A percentile compares a stretch with the other conserved stretches of the same genome.
phyloP scores from a whole-genome alignment of 1,140 invertebrate genomes.

The Trachymyrmex cornetzi region DNA sequence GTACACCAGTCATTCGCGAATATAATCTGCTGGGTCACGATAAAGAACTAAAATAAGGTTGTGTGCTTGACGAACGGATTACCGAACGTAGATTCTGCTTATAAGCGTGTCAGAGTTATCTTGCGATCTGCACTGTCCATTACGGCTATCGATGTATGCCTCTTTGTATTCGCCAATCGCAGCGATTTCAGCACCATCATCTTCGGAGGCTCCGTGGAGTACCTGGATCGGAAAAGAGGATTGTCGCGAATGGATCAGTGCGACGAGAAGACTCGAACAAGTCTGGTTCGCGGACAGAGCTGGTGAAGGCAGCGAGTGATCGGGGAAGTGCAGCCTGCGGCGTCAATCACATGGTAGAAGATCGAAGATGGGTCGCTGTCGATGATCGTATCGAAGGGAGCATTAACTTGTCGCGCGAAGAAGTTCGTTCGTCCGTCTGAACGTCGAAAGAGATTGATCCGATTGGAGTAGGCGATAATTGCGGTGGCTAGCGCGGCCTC shows the following conservation, averaged over 20 bases:
- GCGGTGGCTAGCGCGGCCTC: slow-evolving; percentile 86
- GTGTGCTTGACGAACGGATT: background rate
- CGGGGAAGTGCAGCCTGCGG: slow-evolving; percentile 18
- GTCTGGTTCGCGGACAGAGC: background rate
- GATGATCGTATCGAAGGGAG: slow-evolving; percentile 61
- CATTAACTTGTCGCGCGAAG: slow-evolving; percentile 64
- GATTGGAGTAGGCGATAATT: background rate
- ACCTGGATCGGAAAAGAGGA: slow-evolving; percentile 11
- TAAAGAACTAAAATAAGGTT: slow-evolving; percentile 35
- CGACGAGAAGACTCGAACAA: background rate
- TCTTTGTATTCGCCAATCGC: background rate
- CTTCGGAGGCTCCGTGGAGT: background rate
- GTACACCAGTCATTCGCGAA: slow-evolving; percentile 13
- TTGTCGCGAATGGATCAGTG: background rate
- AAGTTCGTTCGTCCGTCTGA: slow-evolving; percentile 21
- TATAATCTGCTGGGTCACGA: background rate
- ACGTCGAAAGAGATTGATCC: background rate
- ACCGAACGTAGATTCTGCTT: slow-evolving; percentile 5
- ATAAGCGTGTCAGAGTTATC: background rate
- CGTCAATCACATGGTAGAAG: background rate
- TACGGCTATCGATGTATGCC: background rate
- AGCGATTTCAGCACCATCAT: background rate
- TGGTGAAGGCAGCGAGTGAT: slow-evolving; percentile 27
- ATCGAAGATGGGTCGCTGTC: background rate
- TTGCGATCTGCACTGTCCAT: slow-evolving; percentile 12